Conservation (phyloP, 1,140 invertebrate genomes). For the Eulimnadia texana region DNA sequence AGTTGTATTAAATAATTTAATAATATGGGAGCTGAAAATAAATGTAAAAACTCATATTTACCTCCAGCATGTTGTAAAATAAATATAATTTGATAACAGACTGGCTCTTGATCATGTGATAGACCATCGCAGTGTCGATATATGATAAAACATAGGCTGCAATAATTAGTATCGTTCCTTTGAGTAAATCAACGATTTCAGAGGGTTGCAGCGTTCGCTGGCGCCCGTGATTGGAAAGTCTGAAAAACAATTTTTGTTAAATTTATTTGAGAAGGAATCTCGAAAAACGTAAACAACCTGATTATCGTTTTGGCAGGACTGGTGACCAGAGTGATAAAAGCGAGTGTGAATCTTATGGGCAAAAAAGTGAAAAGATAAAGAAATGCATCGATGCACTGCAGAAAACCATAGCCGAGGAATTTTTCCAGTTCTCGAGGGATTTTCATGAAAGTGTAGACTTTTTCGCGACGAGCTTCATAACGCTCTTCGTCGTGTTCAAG, state of each 20-base stretch:
- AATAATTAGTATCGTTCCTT: constrained; percentile 71
- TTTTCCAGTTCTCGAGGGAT: constrained; percentile 85
- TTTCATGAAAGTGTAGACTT: constrained; percentile 93
- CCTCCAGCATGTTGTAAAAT: constrained; percentile 99
- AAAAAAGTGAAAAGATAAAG: constrained; percentile 96
- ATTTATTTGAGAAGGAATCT: no score
- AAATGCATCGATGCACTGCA: constrained; percentile 95
- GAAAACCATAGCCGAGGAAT: constrained; percentile 92
- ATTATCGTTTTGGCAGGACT: constrained; percentile 54
- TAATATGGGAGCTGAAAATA: neutral
- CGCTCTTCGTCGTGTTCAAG: constrained; percentile 86
- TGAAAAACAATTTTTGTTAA: neutral
- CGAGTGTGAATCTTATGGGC: constrained; percentile 77
- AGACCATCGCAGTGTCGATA: constrained; percentile 95
- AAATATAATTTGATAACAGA: constrained; percentile 98
- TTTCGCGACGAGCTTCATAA: constrained; percentile 80
- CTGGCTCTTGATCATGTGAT: constrained; percentile 96
- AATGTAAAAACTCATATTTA: constrained; percentile 26
- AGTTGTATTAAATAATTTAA: neutral
- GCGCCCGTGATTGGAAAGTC: neutral
- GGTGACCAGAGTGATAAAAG: constrained; percentile 59
- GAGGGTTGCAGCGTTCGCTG: constrained; percentile 54
- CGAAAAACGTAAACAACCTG: no score
- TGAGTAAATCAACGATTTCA: constrained; percentile 91
- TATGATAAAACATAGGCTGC: constrained; percentile 73